Base-by-base conservation (phyloP, 2,113 vertebrate genomes). In the Neotragus pygmaeus region DNA sequence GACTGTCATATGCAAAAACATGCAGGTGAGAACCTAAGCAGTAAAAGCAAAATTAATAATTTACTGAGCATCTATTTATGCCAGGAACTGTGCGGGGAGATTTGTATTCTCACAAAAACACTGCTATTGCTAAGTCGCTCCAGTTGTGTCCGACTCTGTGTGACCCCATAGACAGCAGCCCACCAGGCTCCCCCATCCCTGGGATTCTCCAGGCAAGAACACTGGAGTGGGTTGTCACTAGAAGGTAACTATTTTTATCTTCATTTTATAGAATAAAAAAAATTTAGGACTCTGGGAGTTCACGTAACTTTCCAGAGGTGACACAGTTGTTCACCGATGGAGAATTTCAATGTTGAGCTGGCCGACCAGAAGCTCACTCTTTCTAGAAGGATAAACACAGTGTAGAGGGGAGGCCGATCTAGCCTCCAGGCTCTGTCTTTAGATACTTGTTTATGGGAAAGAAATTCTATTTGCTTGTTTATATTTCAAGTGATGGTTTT, bases 351-450 rank as follows among this genome's bases (percentile, higher is more conserved):
- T 1, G 5, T 21, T 19, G 2, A 23, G 27, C 64, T 3, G 27
- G 57, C 16, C 7, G 15, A 43, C 5, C 14, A 3, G 14, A 88
- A 90, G 7, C 19, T 51, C 43, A 23, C 43, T 27, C 27, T 88
- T 91, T 81, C 87, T 77, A 55, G 94, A 93, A 80, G 49, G 33
- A 84, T 11, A 30, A 73, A 78, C 28, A 78, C 14, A 66, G 16
- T 33, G 21, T 7, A n/a, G 5, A 14, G 17, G 75, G 39, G 12
- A 39, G 33, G 5, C 28, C 14, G 2, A 0, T 28, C 28, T 21
- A 47, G 25, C 25, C 23, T 27, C 33, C 47, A 88, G 30, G 5
- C 30, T 91, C 7, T 43, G 6, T 39, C 51, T 6, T 57, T 3
- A 36, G 49, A 45, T 0, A 17, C 33, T 7, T 80, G 27, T 23